Evolutionary conservation across 2,113 vertebrate species (phyloP).

Genomic region (Pipa parva): DNA sequence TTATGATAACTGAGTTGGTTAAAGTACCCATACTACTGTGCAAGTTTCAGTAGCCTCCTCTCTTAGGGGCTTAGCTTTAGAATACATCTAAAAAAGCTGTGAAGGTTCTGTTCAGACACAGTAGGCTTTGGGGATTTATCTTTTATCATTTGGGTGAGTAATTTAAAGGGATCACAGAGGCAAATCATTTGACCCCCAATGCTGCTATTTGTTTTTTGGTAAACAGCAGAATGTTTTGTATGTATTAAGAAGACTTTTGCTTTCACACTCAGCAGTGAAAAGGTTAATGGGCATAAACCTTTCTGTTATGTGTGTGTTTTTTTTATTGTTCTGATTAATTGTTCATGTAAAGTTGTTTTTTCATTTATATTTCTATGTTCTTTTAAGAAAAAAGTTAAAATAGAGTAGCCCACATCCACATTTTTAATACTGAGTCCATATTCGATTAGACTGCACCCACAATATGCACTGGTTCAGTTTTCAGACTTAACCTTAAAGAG

Average conservation of each 20-base stretch:
- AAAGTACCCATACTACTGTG: background rate
- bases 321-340: background rate
- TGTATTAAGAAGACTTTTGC: background rate
- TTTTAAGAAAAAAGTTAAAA: background rate
- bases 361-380: background rate
- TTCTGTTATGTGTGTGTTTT: background rate
- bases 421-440: too few relatives aligned
- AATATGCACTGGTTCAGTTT: too few relatives aligned
- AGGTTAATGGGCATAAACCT: background rate
- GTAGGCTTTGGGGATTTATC: background rate
- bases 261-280: conserved; percentile 2
- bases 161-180: background rate
- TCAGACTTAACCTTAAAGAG: too few relatives aligned
- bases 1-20: background rate
- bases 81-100: background rate
- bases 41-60: background rate
- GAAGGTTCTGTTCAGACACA: background rate
- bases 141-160: background rate
- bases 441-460: too few relatives aligned
- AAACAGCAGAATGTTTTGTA: too few relatives aligned
- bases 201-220: background rate
- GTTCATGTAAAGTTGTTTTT: background rate
- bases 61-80: background rate
- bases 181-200: background rate
- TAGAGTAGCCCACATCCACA: too few relatives aligned